Percentiles rank a stretch among this genome's conserved stretches.
These are phyloP conservation scores for Dryobotodes eremita DNA, from an alignment of 2,888 invertebrate species.

Conservation along the genomic window DNA sequence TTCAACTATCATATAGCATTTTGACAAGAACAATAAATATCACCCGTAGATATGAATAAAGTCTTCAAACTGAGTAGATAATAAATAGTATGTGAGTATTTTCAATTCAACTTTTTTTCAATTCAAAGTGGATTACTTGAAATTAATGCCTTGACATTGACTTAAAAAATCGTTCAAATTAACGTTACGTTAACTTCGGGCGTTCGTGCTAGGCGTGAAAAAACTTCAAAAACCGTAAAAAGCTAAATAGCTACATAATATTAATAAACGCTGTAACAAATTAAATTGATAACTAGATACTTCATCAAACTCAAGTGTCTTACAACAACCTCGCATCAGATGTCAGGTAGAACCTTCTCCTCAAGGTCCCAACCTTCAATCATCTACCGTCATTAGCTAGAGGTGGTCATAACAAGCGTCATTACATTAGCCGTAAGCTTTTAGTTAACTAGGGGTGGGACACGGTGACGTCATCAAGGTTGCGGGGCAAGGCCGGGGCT, in stretches of 20 bases:
- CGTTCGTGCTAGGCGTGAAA: neutral
- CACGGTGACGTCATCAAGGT: conserved; percentile 66
- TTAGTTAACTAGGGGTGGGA: conserved; percentile 68
- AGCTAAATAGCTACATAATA: neutral
- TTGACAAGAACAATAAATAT: neutral
- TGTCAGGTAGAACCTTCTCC: conserved; percentile 41
- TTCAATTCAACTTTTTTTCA: neutral
- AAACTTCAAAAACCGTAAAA: neutral
- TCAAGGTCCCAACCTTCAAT: conserved; percentile 58
- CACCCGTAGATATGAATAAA: neutral
- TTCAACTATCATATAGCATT: neutral
- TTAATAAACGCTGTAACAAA: neutral
- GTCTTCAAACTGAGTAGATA: neutral
- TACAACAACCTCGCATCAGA: conserved; percentile 10
- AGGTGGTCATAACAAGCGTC: conserved; percentile 55
- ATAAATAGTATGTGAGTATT: neutral
- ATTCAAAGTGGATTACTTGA: neutral
- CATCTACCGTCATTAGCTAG: conserved; percentile 57
- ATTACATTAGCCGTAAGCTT: conserved; percentile 65
- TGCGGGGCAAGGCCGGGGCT: conserved; percentile 55
- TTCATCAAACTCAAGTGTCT: conserved; percentile 34
- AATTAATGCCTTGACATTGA: neutral
- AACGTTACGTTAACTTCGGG: neutral
- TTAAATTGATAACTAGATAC: neutral
- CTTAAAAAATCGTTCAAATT: neutral